Percentiles rank a stretch among this genome's conserved stretches.
phyloP scores from a whole-genome alignment of 2,888 invertebrate genomes.

The Hymenopus coronatus region DNA sequence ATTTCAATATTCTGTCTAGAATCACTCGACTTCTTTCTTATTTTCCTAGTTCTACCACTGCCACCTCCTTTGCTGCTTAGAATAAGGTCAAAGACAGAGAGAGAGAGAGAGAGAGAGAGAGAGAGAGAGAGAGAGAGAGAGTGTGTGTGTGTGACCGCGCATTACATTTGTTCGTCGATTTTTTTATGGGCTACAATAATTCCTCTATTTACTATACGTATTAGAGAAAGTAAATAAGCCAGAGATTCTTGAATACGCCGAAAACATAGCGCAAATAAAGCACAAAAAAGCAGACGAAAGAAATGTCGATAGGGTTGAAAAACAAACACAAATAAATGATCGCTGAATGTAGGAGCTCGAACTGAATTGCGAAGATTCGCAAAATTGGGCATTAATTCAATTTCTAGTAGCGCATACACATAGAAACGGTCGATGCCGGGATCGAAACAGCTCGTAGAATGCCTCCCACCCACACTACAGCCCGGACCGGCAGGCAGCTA shows the following conservation, averaged over 20 bases:
- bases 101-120: background rate
- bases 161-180: too few relatives aligned
- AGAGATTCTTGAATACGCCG: background rate
- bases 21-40: too few relatives aligned
- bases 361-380: slow-evolving; percentile 9
- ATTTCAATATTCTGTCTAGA: too few relatives aligned
- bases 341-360: background rate
- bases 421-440: too few relatives aligned
- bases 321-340: background rate
- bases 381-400: slow-evolving; percentile 23
- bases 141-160: too few relatives aligned
- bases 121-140: background rate
- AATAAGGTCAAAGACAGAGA: too few relatives aligned
- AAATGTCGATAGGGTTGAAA: background rate
- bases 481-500: slow-evolving; percentile 1
- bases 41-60: too few relatives aligned
- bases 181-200: too few relatives aligned
- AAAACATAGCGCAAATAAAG: background rate
- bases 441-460: background rate
- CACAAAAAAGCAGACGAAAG: background rate
- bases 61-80: too few relatives aligned
- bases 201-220: too few relatives aligned
- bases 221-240: too few relatives aligned
- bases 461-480: background rate
- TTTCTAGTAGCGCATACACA: background rate